Evolutionary conservation across 37 sponge, comb jelly and placozoan genomes (phyloP), one percentile per base, ranked within the genome.

Genomic region (Tethya wilhelma): DNA sequence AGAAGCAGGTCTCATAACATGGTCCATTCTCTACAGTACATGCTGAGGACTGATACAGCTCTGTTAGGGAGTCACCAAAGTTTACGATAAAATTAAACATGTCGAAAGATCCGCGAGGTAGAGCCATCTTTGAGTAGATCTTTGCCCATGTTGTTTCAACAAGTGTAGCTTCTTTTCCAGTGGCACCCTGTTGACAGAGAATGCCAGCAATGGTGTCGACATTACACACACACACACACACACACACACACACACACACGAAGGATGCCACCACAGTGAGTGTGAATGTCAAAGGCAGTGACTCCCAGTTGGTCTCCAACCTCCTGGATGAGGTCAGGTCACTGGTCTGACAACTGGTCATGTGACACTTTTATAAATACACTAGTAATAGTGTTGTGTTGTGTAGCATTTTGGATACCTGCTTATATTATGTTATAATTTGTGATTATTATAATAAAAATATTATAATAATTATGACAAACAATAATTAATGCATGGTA

Each of bases 231-330:
- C n/a, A n/a, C n/a, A n/a, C n/a, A n/a, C n/a, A n/a, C n/a, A n/a
- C n/a, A n/a, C n/a, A n/a, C n/a, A n/a, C n/a, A n/a, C n/a, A n/a
- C n/a, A n/a, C n/a, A n/a, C n/a, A n/a, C n/a, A n/a, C n/a, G n/a
- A n/a, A n/a, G n/a, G n/a, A n/a, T n/a, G n/a, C n/a, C n/a, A n/a
- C n/a, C n/a, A n/a, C n/a, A n/a, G n/a, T 93, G 60, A 53, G 34
- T 71, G 71, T 93, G 40, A 90, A 77, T 79, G 95, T 89, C 19
- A 94, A 94, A 36, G 79, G 95, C n/a, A 67, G 71, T 59, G 95
- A 94, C 33, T 28, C 76, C 2, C 58, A 56, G 23, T 73, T 94
- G 31, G 67, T 91, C 2, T 78, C 93, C 17, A 80, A 84, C 75
- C 56, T 94, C 23, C 56, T 94, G 71, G 91, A 90, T 67, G 95